phyloP scores from a whole-genome alignment of 2,113 vertebrate genomes.

The Corythornis madagascariensis region DNA sequence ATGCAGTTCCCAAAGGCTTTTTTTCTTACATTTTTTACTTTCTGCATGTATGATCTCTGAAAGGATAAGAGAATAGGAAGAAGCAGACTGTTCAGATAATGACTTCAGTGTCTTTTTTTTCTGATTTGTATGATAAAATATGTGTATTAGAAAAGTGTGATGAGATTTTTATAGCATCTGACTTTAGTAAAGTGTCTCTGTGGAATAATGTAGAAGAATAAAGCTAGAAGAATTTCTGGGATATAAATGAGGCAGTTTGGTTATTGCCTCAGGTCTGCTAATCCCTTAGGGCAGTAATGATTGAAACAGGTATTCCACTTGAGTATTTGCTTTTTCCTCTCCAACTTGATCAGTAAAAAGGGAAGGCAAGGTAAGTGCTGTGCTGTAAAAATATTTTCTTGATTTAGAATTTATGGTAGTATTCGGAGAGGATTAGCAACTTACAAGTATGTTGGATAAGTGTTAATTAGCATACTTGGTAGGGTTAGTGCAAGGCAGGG shows the following conservation, averaged over 20 bases:
- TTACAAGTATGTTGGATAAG: not conserved
- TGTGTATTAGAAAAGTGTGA: not conserved
- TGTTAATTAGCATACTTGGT: not conserved
- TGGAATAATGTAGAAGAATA: not conserved
- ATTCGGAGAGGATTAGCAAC: conserved; percentile 2
- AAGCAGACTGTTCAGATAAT: not conserved
- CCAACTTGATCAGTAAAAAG: not conserved
- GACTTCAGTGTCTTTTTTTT: not conserved
- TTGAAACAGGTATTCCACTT: not conserved
- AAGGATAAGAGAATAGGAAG: not conserved
- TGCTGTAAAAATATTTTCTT: not conserved
- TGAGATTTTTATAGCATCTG: not conserved
- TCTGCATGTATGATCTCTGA: not conserved
- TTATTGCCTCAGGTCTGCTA: not conserved
- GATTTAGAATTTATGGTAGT: not conserved
- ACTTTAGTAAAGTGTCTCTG: not conserved
- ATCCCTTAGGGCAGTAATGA: not conserved
- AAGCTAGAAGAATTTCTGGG: not conserved
- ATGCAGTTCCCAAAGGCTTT: not conserved
- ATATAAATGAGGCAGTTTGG: not conserved
- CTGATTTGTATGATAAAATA: not conserved
- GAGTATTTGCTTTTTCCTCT: not conserved
- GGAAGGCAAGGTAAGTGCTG: not conserved
- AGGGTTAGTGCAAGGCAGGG: not conserved
- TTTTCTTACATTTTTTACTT: not conserved